A percentile compares a stretch with the other conserved stretches of the same genome.
Evolutionary conservation across 1,140 invertebrate genomes (phyloP).

Genomic region (Brachionus asplanchnoidis): DNA sequence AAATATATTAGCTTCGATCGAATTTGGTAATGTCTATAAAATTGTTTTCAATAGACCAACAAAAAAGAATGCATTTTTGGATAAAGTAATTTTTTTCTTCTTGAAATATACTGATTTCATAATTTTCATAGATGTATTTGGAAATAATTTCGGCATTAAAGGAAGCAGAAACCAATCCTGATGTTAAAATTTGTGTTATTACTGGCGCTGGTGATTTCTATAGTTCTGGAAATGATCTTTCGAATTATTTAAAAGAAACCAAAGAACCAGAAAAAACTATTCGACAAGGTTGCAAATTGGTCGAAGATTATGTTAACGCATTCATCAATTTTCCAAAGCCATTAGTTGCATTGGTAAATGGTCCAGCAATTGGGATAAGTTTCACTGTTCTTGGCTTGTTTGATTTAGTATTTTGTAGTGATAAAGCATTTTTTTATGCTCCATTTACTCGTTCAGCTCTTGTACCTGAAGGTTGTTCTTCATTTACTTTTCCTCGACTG

Average conservation of each 20-base stretch:
- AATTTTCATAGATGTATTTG: conserved; percentile 64
- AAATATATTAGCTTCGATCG: not conserved
- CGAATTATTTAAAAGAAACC: conserved; percentile 55
- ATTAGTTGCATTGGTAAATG: conserved; percentile 80
- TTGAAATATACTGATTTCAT: not conserved
- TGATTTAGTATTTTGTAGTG: conserved; percentile 79
- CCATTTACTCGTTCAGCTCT: conserved; percentile 76
- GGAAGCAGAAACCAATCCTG: conserved; percentile 65
- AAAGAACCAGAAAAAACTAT: not conserved
- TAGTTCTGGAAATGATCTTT: conserved; percentile 81
- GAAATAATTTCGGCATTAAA: conserved; percentile 64
- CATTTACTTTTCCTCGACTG: conserved; percentile 68
- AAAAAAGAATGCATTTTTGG: conserved; percentile 73
- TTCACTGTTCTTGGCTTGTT: conserved; percentile 75
- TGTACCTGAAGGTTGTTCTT: conserved; percentile 75
- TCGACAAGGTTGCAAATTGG: not conserved
- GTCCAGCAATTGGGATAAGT: conserved; percentile 83
- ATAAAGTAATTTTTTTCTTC: conserved; percentile 51
- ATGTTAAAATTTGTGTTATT: conserved; percentile 64
- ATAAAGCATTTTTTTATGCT: conserved; percentile 70
- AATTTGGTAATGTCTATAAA: conserved; percentile 60
- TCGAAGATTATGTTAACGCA: conserved; percentile 65
- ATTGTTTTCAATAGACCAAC: conserved; percentile 64
- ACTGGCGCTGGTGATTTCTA: conserved; percentile 73
- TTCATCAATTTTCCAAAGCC: conserved; percentile 84